Conservation (phyloP, 2,113 vertebrate genomes). For the Strigops habroptila region DNA sequence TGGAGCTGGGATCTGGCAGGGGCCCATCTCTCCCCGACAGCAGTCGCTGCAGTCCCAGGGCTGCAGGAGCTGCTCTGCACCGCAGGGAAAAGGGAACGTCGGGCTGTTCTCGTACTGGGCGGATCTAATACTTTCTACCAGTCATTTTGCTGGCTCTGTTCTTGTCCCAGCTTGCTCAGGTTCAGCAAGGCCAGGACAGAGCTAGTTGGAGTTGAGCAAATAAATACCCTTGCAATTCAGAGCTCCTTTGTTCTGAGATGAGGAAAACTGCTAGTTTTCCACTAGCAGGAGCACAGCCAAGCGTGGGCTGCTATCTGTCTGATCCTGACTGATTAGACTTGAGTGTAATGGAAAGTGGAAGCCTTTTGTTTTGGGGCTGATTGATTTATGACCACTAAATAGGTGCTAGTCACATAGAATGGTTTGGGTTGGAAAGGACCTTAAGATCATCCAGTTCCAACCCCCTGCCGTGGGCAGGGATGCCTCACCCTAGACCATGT, state of each 20-base stretch:
- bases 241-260: not conserved
- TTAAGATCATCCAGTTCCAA: not conserved
- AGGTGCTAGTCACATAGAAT: not conserved
- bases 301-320: not conserved
- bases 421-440: not conserved
- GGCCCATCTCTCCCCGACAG: not conserved
- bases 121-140: not conserved
- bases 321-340: not conserved
- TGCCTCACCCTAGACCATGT: not conserved
- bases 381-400: not conserved
- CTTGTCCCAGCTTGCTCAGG: not conserved
- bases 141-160: not conserved
- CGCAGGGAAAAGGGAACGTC: not conserved
- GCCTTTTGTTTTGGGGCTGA: not conserved
- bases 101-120: rapidly evolving
- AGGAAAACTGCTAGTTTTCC: not conserved
- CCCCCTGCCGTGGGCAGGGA: not conserved
- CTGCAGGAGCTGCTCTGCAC: not conserved
- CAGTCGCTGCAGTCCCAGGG: not conserved
- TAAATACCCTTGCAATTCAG: not conserved
- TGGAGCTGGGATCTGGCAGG: not conserved
- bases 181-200: not conserved
- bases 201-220: not conserved
- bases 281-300: not conserved
- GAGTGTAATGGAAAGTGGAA: not conserved